Conservation (phyloP, 2,113 vertebrate species). For the Myiopsitta monachus region DNA sequence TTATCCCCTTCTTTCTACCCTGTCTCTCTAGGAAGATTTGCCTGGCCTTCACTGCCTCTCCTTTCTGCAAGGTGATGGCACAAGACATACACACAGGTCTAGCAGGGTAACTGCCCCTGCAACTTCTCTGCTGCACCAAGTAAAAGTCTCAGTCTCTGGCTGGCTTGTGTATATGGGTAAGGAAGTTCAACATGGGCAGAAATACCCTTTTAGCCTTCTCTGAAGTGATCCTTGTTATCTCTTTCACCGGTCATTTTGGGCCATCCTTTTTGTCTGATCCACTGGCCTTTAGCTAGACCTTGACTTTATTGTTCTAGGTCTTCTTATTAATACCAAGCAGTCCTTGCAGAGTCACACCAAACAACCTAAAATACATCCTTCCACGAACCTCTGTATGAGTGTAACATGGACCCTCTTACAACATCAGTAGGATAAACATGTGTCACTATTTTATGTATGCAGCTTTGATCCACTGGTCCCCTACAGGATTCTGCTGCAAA, state of each 20-base stretch:
- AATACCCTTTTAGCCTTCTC: neutral
- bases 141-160: neutral
- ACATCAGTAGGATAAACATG: neutral
- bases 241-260: neutral
- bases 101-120: neutral
- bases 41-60: neutral
- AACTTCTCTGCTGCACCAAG: neutral
- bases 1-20: neutral
- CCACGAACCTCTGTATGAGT: neutral
- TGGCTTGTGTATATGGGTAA: neutral
- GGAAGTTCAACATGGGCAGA: neutral
- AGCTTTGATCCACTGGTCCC: neutral
- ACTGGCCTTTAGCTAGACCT: neutral
- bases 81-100: neutral
- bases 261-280: neutral
- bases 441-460: neutral
- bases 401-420: accelerated
- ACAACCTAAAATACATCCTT: neutral
- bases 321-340: neutral
- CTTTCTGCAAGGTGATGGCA: neutral
- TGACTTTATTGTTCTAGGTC: neutral
- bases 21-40: neutral
- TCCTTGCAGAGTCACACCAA: neutral
- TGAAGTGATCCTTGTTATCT: neutral
- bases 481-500: neutral